These are phyloP conservation scores for Erannis defoliaria DNA, from an alignment of 2,888 invertebrate species.

Conservation along the genomic window DNA sequence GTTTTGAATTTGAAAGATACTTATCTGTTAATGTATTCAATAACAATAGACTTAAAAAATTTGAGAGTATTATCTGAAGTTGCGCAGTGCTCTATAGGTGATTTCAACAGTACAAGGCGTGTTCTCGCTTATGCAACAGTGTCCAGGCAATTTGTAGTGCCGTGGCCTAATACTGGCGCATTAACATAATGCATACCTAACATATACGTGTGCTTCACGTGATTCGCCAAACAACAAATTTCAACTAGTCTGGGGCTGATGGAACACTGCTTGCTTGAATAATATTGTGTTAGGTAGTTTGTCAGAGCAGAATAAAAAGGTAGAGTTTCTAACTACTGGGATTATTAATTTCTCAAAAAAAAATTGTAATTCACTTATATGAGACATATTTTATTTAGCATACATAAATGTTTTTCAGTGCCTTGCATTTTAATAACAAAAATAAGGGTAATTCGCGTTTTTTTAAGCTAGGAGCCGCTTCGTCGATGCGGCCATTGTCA, in stretches of 20 bases:
- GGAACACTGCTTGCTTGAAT: background rate
- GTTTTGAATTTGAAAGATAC: too few relatives aligned
- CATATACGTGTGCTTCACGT: constrained; percentile 12
- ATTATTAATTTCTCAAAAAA: background rate
- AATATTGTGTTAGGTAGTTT: background rate
- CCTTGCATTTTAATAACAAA: too few relatives aligned
- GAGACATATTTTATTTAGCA: too few relatives aligned
- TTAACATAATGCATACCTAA: constrained; percentile 40
- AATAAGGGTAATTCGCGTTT: too few relatives aligned
- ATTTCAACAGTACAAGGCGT: constrained; percentile 53
- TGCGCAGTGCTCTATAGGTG: constrained; percentile 50
- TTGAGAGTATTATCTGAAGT: constrained; percentile 16
- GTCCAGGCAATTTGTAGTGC: constrained; percentile 59
- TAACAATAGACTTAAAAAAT: too few relatives aligned
- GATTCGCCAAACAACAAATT: constrained; percentile 21
- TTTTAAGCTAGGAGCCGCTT: too few relatives aligned
- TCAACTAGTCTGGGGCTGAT: background rate
- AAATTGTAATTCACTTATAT: too few relatives aligned
- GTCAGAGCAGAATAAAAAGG: background rate
- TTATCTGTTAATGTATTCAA: too few relatives aligned
- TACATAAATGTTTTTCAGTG: too few relatives aligned
- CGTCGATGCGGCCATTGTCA: too few relatives aligned
- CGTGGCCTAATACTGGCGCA: constrained; percentile 33
- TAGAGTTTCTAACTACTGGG: background rate
- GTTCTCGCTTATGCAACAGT: constrained; percentile 50